Conservation (phyloP, 2,113 vertebrate genomes). For the Anas platyrhynchos region DNA sequence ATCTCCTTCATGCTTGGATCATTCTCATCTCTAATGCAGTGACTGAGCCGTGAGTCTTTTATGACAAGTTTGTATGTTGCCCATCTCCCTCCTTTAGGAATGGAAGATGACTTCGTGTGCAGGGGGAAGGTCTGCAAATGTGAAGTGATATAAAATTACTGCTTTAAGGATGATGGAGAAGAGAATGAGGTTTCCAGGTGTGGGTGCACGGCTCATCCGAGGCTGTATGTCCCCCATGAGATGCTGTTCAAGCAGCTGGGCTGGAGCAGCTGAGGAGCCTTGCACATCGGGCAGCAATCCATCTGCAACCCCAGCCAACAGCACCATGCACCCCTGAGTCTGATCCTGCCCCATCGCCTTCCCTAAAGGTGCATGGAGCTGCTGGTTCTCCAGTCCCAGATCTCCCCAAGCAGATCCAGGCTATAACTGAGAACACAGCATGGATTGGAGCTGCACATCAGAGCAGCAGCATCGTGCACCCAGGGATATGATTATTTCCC, state of each 20-base stretch:
- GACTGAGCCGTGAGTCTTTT: rapidly evolving
- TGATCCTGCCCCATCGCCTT: background rate
- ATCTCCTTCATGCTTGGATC: background rate
- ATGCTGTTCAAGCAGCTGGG: background rate
- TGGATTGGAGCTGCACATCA: background rate
- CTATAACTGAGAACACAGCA: background rate
- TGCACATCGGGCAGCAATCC: background rate
- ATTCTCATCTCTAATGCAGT: background rate
- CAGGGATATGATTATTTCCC: slow-evolving; percentile 42
- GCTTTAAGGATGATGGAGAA: background rate
- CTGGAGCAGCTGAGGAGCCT: background rate
- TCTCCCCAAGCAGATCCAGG: background rate
- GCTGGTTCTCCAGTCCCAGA: background rate
- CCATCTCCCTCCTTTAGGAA: background rate
- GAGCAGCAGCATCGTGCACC: background rate
- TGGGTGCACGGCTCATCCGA: background rate
- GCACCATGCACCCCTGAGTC: rapidly evolving
- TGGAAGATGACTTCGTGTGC: background rate
- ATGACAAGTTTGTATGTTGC: rapidly evolving
- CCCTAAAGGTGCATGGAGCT: background rate
- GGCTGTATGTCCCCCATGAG: background rate
- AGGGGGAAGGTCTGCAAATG: background rate
- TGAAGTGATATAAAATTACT: rapidly evolving
- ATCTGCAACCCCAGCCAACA: background rate
- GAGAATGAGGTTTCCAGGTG: background rate